Base-by-base conservation (phyloP, 2,797 vertebrate genomes). In the Clarias laeviceps region DNA sequence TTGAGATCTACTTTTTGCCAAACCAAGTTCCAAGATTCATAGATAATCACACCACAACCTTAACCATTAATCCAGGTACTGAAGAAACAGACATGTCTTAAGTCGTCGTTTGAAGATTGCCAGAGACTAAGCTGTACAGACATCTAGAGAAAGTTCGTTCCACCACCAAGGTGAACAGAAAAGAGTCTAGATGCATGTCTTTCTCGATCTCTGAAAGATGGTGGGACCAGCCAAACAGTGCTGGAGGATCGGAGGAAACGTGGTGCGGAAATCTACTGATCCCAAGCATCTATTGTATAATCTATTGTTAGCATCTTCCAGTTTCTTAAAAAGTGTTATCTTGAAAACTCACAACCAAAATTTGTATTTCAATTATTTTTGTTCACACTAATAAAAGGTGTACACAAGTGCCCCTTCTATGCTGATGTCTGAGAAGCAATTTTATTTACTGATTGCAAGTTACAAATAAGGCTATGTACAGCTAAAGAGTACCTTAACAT, bases 401-500 rank as follows among this genome's bases (percentile, higher is more conserved):
- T 29, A 32, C 72, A 54, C 29, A 59, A 57, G 56, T 59, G 54
- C 29, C 29, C 50, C 20, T 77, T 59, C 11, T 59, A 20, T 34
- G 29, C 18, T 7, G 20, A 61, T 29, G 72, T 12, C 76, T 37
- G 20, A 37, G 34, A 20, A 32, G 17, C n/a, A 56, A 50, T 56
- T 76, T 56, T 29, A 57, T 57, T 59, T 77, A 76, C 50, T 57
- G n/a, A 76, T 3, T 59, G 54, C 9, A 61, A 61, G 57, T 78
- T 78, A 78, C 32, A 61, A 78, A 78, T 61, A 24, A 78, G 76
- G 15, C 57, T 65, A 45, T 80, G 59, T 80, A 64, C 61, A 45
- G 15, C 78, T 65, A 20, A 29, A 50, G 24, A 24, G 24, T 40
- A 80, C 61, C 11, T 64, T 65, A 11, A 65, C 24, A 50, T 20